A percentile compares a stretch with the other conserved stretches of the same genome.
These are phyloP conservation scores for Oenanthe oenanthe DNA, from an alignment of 2,113 vertebrate species.

Conservation along the genomic window DNA sequence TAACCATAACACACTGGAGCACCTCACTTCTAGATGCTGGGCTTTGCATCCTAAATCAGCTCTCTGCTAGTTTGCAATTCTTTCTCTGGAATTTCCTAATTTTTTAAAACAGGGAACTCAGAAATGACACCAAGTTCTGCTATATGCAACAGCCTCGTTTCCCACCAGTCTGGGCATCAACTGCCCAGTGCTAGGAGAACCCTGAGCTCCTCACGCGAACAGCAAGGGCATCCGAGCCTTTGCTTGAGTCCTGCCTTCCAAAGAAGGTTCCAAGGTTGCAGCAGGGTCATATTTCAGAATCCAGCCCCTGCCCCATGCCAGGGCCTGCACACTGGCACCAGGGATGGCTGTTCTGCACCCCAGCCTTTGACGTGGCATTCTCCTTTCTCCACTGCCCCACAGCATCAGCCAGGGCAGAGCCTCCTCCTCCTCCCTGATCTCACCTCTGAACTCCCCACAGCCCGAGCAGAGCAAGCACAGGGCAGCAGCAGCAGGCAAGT, in stretches of 20 bases:
- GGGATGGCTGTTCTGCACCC: not conserved
- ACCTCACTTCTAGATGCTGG: not conserved
- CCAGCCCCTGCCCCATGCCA: not conserved
- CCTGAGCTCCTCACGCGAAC: not conserved
- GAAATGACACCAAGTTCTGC: not conserved
- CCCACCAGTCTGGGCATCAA: not conserved
- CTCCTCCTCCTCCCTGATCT: not conserved
- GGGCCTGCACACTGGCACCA: not conserved
- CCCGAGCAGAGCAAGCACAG: not conserved
- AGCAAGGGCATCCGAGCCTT: not conserved
- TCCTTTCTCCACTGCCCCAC: rapidly evolving
- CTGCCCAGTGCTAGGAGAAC: not conserved
- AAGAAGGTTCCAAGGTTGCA: not conserved
- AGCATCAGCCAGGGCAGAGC: not conserved
- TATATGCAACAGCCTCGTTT: not conserved
- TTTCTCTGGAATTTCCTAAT: not conserved
- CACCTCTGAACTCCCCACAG: not conserved
- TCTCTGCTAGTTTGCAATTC: too few species aligned
- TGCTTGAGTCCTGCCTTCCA: not conserved
- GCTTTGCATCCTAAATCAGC: not conserved
- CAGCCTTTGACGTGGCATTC: not conserved
- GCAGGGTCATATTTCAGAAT: not conserved
- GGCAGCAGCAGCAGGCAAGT: not conserved
- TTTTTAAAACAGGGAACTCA: not conserved
- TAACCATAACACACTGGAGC: not conserved